phyloP scores from a whole-genome alignment of 1,140 invertebrate genomes.

The Drosophila pandora region DNA sequence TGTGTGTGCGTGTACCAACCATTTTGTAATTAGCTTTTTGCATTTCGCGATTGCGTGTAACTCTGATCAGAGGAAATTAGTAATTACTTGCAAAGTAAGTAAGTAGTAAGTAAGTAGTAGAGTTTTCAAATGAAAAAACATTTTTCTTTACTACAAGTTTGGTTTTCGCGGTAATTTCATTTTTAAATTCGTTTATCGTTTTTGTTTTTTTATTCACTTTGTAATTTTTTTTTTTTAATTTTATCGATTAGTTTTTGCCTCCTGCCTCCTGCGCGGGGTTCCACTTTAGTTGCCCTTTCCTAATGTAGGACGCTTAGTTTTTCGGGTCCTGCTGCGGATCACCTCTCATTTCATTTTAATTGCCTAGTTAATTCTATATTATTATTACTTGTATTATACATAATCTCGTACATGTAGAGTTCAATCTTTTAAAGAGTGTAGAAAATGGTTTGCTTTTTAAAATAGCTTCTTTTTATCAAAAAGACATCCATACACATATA shows the following conservation, averaged over 20 bases:
- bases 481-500: conserved; percentile 78
- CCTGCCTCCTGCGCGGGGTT: neutral
- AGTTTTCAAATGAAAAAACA: conserved; percentile 64
- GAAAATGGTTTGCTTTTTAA: conserved; percentile 81
- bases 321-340: conserved; percentile 51
- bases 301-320: conserved; percentile 78
- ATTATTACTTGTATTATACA: conserved; percentile 69
- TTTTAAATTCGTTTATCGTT: conserved; percentile 78
- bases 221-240: neutral
- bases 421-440: conserved; percentile 83
- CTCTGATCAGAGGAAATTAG: conserved; percentile 73
- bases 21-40: conserved; percentile 61
- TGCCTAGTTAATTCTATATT: conserved; percentile 77
- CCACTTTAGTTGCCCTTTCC: conserved; percentile 65
- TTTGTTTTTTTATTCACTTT: conserved; percentile 36
- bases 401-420: conserved; percentile 75
- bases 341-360: conserved; percentile 62
- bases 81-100: conserved; percentile 66
- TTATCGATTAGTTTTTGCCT: conserved; percentile 11
- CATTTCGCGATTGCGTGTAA: conserved; percentile 60
- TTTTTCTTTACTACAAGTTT: conserved; percentile 48
- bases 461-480: conserved; percentile 83
- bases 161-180: conserved; percentile 26
- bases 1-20: conserved; percentile 60
- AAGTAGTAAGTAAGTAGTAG: conserved; percentile 58